Percentiles rank a stretch among this genome's conserved stretches.
These are phyloP conservation scores for Halcyon senegalensis DNA, from an alignment of 2,113 vertebrate species.

Conservation along the genomic window DNA sequence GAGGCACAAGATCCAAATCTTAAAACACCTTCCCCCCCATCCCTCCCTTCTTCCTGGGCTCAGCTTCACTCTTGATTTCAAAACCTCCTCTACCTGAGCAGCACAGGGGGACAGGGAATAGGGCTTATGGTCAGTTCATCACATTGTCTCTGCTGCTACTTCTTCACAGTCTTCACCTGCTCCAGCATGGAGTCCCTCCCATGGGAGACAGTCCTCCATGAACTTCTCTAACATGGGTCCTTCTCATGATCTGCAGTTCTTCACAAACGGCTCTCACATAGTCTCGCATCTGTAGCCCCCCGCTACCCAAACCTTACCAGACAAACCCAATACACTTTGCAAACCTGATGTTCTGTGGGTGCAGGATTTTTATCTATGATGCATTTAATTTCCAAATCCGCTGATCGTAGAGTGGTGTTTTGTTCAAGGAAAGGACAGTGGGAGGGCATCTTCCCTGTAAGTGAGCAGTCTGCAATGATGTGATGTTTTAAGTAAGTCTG, in stretches of 20 bases:
- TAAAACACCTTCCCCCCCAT: neutral
- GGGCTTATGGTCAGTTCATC: neutral
- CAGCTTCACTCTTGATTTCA: neutral
- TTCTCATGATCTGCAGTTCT: neutral
- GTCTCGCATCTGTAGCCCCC: neutral
- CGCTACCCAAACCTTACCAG: neutral
- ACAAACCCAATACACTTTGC: neutral
- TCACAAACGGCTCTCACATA: neutral
- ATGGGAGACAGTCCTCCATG: neutral
- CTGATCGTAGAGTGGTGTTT: neutral
- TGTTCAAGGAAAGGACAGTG: neutral
- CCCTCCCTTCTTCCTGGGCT: neutral
- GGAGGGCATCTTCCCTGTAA: neutral
- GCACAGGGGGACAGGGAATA: accelerated
- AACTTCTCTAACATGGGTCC: neutral
- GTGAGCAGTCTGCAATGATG: neutral
- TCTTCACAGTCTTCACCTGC: neutral
- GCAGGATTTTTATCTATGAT: neutral
- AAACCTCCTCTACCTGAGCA: accelerated
- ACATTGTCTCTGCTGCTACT: accelerated
- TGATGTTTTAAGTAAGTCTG: neutral
- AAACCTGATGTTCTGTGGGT: neutral
- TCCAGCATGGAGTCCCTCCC: accelerated
- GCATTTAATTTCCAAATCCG: neutral
- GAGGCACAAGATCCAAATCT: neutral